These are phyloP conservation scores for Brachymystax lenok DNA, from an alignment of 2,797 vertebrate genomes.

Conservation along the genomic window DNA sequence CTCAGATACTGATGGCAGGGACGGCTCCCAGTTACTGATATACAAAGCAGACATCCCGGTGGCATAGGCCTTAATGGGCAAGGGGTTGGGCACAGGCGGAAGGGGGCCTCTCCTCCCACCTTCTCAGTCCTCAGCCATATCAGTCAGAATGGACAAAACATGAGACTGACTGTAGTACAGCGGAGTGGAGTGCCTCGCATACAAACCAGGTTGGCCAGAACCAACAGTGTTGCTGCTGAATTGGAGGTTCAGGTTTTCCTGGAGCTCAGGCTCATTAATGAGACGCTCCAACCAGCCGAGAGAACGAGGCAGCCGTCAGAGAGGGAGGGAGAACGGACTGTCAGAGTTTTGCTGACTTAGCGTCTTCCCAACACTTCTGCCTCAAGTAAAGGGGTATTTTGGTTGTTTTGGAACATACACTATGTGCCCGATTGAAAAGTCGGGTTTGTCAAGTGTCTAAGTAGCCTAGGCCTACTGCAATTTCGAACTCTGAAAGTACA, in stretches of 20 bases:
- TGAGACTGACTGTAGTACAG: not conserved
- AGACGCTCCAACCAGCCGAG: not conserved
- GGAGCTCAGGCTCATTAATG: not conserved
- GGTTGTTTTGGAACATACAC: not conserved
- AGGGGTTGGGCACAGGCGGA: slow-evolving; percentile 2
- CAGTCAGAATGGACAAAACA: not conserved
- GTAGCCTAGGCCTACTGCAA: too few relatives aligned
- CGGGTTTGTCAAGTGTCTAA: not conserved
- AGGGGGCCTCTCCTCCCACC: not conserved
- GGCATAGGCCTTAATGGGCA: slow-evolving; percentile 11
- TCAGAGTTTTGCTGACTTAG: slow-evolving; percentile 1
- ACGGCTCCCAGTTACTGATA: not conserved
- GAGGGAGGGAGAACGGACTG: not conserved
- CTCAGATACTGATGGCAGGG: too few relatives aligned
- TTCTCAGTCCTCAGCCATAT: not conserved
- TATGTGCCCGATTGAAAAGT: not conserved
- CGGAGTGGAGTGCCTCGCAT: not conserved
- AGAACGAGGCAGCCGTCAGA: not conserved
- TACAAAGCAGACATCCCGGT: not conserved
- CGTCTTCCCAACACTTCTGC: slow-evolving; percentile 6
- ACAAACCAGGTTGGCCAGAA: not conserved
- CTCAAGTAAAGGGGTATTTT: not conserved
- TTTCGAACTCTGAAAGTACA: too few relatives aligned
- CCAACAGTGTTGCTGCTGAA: not conserved
- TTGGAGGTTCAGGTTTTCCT: not conserved